These are phyloP conservation scores for Amiota minor DNA, from an alignment of 2,888 invertebrate genomes.

Conservation along the genomic window DNA sequence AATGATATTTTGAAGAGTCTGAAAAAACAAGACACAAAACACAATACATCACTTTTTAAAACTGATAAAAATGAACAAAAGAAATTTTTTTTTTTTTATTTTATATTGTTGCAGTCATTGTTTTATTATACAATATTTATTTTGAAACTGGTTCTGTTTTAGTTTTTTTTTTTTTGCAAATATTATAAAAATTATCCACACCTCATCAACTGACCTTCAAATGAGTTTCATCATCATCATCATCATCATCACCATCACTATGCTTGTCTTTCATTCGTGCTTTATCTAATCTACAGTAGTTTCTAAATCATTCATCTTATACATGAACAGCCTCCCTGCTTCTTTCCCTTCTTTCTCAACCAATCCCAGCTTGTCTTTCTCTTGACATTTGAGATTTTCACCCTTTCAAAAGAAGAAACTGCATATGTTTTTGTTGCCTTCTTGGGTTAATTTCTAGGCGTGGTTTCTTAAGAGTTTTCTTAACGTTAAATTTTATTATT, in stretches of 20 bases:
- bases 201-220: slow-evolving; percentile 11
- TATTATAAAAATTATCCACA: not conserved
- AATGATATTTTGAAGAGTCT: not conserved
- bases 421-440: not conserved
- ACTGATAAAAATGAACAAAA: not conserved
- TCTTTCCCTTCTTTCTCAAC: not conserved
- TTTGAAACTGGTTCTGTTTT: not conserved
- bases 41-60: not conserved
- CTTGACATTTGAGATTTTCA: not conserved
- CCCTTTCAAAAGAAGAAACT: not conserved
- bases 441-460: slow-evolving; percentile 14
- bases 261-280: not conserved
- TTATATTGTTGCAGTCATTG: too few species aligned
- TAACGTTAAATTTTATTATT: slow-evolving; percentile 8
- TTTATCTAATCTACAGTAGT: slow-evolving; percentile 1
- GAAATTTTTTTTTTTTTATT: not conserved
- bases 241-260: not conserved
- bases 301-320: not conserved
- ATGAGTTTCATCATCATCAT: slow-evolving; percentile 6
- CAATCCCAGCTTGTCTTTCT: not conserved
- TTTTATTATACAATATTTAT: not conserved
- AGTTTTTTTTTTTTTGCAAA: not conserved
- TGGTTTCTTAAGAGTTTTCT: slow-evolving; percentile 15
- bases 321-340: not conserved
- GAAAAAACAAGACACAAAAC: too few species aligned